These are phyloP conservation scores for Chrysemys picta DNA, from an alignment of 2,113 vertebrate species.

Conservation along the genomic window DNA sequence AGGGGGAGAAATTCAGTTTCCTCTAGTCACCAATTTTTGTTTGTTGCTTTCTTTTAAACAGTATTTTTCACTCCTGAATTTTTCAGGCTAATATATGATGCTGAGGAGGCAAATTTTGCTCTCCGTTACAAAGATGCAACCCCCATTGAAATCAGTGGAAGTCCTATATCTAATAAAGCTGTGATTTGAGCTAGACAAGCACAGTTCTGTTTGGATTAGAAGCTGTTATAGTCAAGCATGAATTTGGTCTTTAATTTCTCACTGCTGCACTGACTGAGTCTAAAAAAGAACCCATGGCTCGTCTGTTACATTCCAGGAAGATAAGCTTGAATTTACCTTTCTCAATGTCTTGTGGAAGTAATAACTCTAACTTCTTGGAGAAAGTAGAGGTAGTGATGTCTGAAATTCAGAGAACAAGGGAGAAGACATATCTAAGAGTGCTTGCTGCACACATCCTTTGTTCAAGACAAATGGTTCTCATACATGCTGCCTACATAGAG, in stretches of 20 bases:
- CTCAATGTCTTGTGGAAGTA: too few species aligned
- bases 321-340: not conserved
- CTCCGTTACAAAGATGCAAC: not conserved
- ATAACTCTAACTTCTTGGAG: too few species aligned
- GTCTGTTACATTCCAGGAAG: not conserved
- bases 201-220: not conserved
- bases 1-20: not conserved
- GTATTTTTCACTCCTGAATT: not conserved
- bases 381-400: too few species aligned
- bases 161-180: not conserved
- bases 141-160: not conserved
- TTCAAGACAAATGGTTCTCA: not conserved
- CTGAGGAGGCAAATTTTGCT: not conserved
- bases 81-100: not conserved
- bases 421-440: not conserved
- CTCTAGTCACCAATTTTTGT: not conserved
- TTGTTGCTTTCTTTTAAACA: not conserved
- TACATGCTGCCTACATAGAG: not conserved
- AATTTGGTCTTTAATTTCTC: not conserved
- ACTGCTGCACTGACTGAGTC: not conserved
- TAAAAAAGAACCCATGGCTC: not conserved
- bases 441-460: not conserved
- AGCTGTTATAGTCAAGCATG: not conserved
- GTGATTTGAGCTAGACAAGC: not conserved
- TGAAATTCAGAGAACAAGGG: too few species aligned